Percentiles rank a stretch among this genome's conserved stretches.
Conservation (phyloP, 1,140 invertebrate species). For the Drosophila pandora region DNA sequence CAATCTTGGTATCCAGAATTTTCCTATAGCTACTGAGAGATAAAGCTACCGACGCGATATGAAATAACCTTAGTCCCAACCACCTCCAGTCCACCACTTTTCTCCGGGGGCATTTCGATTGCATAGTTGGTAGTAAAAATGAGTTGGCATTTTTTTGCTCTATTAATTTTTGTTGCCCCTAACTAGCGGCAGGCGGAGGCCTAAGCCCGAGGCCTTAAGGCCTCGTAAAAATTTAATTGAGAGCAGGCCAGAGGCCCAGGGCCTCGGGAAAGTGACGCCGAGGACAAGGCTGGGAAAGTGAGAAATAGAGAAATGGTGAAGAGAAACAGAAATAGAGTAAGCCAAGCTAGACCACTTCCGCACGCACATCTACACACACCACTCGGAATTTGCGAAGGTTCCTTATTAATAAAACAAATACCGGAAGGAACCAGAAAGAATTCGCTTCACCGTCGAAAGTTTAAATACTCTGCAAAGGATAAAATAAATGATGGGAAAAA, state of each 20-base stretch:
- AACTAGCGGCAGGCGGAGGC: conserved; percentile 33
- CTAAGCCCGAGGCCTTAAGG: conserved; percentile 46
- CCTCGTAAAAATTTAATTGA: conserved; percentile 78
- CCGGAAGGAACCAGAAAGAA: neutral
- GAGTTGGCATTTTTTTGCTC: conserved; percentile 72
- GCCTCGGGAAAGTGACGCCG: conserved; percentile 1
- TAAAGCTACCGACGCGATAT: neutral
- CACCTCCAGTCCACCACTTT: neutral
- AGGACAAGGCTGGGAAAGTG: conserved; percentile 23
- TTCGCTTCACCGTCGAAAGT: neutral
- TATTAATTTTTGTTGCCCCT: conserved; percentile 73
- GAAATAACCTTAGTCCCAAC: neutral
- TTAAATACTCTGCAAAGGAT: neutral
- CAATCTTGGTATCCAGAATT: neutral
- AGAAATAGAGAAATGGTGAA: conserved; percentile 14
- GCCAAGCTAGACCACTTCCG: conserved; percentile 66
- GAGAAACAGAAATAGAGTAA: conserved; percentile 59
- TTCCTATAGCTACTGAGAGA: neutral
- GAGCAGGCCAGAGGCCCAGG: conserved; percentile 5
- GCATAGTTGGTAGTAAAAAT: conserved; percentile 44
- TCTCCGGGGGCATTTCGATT: neutral
- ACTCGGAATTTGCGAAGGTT: conserved; percentile 40
- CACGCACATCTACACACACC: conserved; percentile 42
- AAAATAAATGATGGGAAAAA: neutral
- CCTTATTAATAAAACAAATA: conserved; percentile 80